phyloP scores from a whole-genome alignment of 1,140 invertebrate genomes.

The Eurytemora carolleeae region DNA sequence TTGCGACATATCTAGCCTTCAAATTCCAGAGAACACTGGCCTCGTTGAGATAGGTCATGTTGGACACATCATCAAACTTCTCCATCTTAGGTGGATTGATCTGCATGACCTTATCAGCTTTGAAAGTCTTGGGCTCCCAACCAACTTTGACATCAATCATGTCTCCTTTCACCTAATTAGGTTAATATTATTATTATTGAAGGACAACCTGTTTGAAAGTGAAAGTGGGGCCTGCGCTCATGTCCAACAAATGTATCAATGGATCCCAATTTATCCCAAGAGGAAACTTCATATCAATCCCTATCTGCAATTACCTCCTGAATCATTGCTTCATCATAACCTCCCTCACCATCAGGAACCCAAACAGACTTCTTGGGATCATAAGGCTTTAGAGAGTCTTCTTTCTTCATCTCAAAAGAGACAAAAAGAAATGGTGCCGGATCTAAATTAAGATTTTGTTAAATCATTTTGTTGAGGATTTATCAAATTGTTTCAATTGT shows the following conservation, averaged over 20 bases:
- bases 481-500: too few species aligned
- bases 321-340: slow-evolving; percentile 9
- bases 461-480: too few species aligned
- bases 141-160: slow-evolving; percentile 10
- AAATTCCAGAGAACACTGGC: slow-evolving; percentile 39
- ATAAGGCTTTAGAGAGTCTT: slow-evolving; percentile 89
- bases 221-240: too few species aligned
- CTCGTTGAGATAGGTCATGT: slow-evolving; percentile 43
- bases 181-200: too few species aligned
- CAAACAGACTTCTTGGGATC: slow-evolving; percentile 97
- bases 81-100: slow-evolving; percentile 55
- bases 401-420: slow-evolving; percentile 82
- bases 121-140: slow-evolving; percentile 59
- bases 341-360: slow-evolving; percentile 90
- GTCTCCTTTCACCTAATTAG: slow-evolving; percentile 7
- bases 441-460: slow-evolving; percentile 32
- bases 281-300: too few species aligned
- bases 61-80: slow-evolving; percentile 42
- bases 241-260: too few species aligned
- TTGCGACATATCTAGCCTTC: slow-evolving; percentile 31
- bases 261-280: too few species aligned
- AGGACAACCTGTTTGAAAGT: too few species aligned
- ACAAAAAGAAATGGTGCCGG: slow-evolving; percentile 81
- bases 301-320: too few species aligned
- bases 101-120: slow-evolving; percentile 90